Evolutionary conservation across 2,113 vertebrate genomes (phyloP), one percentile per base, ranked within the genome.

Genomic region (Mormoops blainvillei): DNA sequence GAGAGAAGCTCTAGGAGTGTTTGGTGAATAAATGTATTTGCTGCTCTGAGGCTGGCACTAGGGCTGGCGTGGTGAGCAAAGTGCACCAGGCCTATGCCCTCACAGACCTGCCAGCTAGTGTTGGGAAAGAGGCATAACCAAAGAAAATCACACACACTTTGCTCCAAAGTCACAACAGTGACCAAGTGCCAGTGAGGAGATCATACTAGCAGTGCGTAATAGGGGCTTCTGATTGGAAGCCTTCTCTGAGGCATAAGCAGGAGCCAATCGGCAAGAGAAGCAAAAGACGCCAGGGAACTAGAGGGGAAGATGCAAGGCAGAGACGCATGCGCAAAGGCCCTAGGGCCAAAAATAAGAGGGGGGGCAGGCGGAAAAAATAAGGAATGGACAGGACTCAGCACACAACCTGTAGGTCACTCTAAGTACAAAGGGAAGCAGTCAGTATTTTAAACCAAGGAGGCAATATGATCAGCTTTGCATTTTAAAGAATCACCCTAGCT

Each of bases 191-290:
- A 33, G 4, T 22, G 36, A n/a, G 28, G 7, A 31, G 33, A 50
- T 6, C 15, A 0, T 0, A 14, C n/a, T 4, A 9, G 4, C 18
- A 28, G 28, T 0, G 3, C 18, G 1, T 19, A n/a, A 43, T 0
- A 22, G 14, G 15, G 7, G 3, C 9, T 81, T 45, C 52, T 48
- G 24, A 28, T 13, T 2, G 22, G 52, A 65, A 63, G 54, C 6
- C 18, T 11, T 10, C 33, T 67, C 67, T n/a, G 52, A 65, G 2
- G 56, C 76, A 22, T 18, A 56, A 56, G 56, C 13, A 74, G 80
- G 15, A 48, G 56, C 31, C 84, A 73, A 22, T 54, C 31, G 54
- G n/a, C 83, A 50, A 61, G 45, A 43, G n/a, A 82, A 43, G 48
- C 70, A 65, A 24, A 18, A 14, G 15, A 48, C 10, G 88, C 26